Base-by-base conservation (phyloP, 2,113 vertebrate species). In the Triplophysa tibetana region DNA sequence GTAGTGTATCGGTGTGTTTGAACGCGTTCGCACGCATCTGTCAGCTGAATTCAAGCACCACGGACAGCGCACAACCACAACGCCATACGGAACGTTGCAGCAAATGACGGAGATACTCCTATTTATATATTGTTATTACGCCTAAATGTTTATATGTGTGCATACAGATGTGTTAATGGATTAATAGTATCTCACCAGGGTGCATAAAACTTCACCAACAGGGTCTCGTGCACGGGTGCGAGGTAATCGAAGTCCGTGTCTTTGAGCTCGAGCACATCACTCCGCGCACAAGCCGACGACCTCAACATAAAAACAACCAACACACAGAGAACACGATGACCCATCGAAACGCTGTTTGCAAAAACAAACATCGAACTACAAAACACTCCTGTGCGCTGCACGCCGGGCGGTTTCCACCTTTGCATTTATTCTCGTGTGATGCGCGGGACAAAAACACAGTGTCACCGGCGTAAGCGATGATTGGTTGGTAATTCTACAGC, bases 171-270 rank as follows among this genome's bases (percentile, higher is more conserved):
- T 33, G 17, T 54, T 24, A 73, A 56, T 17, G 4, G 16, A 13
- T 19, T 16, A 16, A 10, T 21, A 65, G 33, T 21, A 9, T 12
- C 80, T 90, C 85, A 93, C 92, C 92, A 92, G 5, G 92, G 92
- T 45, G 92, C 91, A 78, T 92, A 92, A 89, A 93, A 93, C 67
- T 84, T 91, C 69, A 93, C 87, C 70, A 93, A 90, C 90, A 93
- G 86, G 82, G 91, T 92, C 86, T 93, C 90, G 76, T 92, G 90
- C 82, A 87, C 91, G 19, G 87, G 61, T 11, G 91, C 87, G 65
- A 90, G 79, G 84, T 91, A 91, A 50, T 92, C 90, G 80, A 93
- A 93, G 76, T 92, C 91, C 5, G 85, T 82, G 87, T 93, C 89
- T 23, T 82, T 83, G 56, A 93, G 90, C 89, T 90, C 89, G 26